phyloP scores from a whole-genome alignment of 2,888 invertebrate species.

The Blastobasis adustella region DNA sequence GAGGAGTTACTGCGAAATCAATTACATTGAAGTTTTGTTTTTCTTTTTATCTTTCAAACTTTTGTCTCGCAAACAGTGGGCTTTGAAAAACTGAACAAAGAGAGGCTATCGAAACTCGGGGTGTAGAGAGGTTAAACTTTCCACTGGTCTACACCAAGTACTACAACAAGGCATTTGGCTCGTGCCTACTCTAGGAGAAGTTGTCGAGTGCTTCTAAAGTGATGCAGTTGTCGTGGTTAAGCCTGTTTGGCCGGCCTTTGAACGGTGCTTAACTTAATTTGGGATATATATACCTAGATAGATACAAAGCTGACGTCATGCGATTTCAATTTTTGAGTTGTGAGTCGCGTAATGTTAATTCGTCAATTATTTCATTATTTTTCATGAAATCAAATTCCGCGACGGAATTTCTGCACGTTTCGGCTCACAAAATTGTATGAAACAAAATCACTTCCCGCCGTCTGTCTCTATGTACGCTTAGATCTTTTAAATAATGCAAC shows the following conservation, averaged over 20 bases:
- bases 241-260: background rate
- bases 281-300: background rate
- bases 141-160: background rate
- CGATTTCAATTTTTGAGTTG: no score
- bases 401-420: no score
- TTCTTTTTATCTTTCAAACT: no score
- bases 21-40: background rate
- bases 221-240: background rate
- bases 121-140: background rate
- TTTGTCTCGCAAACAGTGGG: no score
- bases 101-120: background rate
- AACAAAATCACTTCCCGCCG: no score
- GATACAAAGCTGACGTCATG: no score
- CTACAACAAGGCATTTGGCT: background rate
- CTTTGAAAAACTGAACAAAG: background rate
- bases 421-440: no score
- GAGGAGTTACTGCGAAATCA: background rate
- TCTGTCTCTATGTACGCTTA: no score
- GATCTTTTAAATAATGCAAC: no score
- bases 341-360: background rate
- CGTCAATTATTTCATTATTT: background rate
- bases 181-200: background rate
- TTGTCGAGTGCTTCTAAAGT: background rate
- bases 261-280: background rate
- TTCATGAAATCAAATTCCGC: slow-evolving; percentile 4